A percentile compares a stretch with the other conserved stretches of the same genome.
Conservation (phyloP, 2,113 vertebrate genomes). For the Xiphophorus hellerii region DNA sequence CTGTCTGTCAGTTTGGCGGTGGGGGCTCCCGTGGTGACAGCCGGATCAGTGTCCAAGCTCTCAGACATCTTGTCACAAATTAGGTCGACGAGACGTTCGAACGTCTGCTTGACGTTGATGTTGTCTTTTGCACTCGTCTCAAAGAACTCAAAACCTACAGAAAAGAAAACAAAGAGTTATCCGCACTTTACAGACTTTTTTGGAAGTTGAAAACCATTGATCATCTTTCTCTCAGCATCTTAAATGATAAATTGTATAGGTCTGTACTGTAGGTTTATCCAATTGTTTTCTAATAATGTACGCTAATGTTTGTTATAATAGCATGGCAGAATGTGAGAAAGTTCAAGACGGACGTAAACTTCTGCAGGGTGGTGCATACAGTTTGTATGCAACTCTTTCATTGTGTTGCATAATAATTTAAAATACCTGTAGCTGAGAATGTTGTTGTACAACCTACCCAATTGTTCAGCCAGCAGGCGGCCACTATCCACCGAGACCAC, state of each 20-base stretch:
- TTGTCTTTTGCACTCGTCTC: conserved; percentile 99
- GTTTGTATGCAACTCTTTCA: conserved; percentile 1
- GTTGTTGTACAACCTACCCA: conserved; percentile 83
- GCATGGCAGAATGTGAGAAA: neutral
- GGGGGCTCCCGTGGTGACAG: conserved; percentile 86
- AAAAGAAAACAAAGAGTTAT: neutral
- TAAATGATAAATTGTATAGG: neutral
- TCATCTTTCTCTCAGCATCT: neutral
- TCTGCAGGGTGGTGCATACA: neutral
- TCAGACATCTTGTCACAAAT: conserved; percentile 99
- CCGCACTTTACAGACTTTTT: neutral
- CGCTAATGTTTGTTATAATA: neutral
- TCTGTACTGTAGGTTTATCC: neutral
- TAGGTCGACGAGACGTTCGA: conserved; percentile 94
- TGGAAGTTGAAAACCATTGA: neutral
- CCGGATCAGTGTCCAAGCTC: conserved; percentile 89
- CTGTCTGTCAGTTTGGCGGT: conserved; percentile 90
- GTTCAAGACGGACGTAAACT: neutral
- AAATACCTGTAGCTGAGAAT: neutral
- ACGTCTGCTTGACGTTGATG: conserved; percentile 96
- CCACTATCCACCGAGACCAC: conserved; percentile 92
- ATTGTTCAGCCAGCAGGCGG: conserved; percentile 92
- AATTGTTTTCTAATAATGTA: neutral
- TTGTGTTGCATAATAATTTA: neutral
- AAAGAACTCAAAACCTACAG: conserved; percentile 95